phyloP scores from a whole-genome alignment of 2,113 vertebrate species.

The Tupaia tana region DNA sequence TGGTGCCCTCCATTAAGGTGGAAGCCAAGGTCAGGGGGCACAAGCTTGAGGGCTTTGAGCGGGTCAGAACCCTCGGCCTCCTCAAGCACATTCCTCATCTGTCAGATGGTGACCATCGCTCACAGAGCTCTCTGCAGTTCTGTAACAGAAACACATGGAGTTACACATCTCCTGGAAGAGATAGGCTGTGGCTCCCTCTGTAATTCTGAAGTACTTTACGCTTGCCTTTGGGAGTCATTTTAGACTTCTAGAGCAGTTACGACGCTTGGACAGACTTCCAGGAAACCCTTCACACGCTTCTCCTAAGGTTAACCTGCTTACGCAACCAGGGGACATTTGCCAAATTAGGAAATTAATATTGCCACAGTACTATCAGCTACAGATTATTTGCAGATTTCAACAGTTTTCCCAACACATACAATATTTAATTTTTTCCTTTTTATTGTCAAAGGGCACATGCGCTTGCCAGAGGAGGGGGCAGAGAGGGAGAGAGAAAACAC shows the following conservation, averaged over 20 bases:
- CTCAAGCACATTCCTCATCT: background rate
- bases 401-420: background rate
- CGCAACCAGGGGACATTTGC: slow-evolving; percentile 10
- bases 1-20: background rate
- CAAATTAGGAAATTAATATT: slow-evolving; percentile 42
- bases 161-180: background rate
- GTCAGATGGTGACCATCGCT: background rate
- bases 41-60: background rate
- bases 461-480: no score
- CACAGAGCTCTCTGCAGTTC: background rate
- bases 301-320: slow-evolving; percentile 28
- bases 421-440: no score
- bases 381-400: background rate
- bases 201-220: background rate
- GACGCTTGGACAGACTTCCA: background rate
- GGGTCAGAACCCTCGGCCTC: background rate
- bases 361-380: background rate
- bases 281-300: slow-evolving; percentile 12
- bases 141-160: background rate
- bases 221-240: slow-evolving; percentile 22
- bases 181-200: background rate
- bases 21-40: background rate
- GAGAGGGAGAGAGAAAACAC: no score
- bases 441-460: no score
- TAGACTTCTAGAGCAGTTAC: slow-evolving; percentile 49